Conservation (phyloP, 2,888 invertebrate species). For the Folsomia manolachei region DNA sequence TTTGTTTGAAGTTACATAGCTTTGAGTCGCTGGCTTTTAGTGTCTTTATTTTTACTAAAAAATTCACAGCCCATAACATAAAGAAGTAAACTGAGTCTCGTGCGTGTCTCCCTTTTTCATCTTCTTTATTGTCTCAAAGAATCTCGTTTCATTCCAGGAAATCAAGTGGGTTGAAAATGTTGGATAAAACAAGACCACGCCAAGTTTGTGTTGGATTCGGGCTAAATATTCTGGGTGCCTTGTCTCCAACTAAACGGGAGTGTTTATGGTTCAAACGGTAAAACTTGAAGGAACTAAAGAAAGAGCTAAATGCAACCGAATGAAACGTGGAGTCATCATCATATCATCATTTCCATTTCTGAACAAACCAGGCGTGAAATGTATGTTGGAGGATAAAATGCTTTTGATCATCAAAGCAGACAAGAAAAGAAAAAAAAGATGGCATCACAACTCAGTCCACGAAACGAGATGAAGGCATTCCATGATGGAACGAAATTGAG, state of each 20-base stretch:
- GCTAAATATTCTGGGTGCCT: background rate
- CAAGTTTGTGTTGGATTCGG: background rate
- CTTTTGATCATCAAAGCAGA: background rate
- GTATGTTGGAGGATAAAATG: no score
- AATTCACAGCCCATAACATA: background rate
- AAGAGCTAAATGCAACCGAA: background rate
- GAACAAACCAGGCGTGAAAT: constrained; percentile 16
- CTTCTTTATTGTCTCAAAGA: background rate
- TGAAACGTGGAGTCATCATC: constrained; percentile 1
- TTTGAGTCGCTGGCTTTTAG: background rate
- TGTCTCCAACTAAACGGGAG: background rate
- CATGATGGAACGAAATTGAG: background rate
- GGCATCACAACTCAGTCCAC: background rate
- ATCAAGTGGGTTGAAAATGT: background rate
- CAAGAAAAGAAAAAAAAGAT: background rate
- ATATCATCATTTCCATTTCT: constrained; percentile 13
- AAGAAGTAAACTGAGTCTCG: background rate
- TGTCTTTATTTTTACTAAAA: background rate
- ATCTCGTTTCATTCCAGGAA: background rate
- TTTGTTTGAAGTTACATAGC: background rate
- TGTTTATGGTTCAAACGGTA: background rate
- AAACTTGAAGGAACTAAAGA: background rate
- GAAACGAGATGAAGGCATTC: background rate
- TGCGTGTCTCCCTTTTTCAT: background rate
- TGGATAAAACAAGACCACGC: no score